Evolutionary conservation across 1,140 invertebrate genomes (phyloP).

Genomic region (Asbolus verrucosus): DNA sequence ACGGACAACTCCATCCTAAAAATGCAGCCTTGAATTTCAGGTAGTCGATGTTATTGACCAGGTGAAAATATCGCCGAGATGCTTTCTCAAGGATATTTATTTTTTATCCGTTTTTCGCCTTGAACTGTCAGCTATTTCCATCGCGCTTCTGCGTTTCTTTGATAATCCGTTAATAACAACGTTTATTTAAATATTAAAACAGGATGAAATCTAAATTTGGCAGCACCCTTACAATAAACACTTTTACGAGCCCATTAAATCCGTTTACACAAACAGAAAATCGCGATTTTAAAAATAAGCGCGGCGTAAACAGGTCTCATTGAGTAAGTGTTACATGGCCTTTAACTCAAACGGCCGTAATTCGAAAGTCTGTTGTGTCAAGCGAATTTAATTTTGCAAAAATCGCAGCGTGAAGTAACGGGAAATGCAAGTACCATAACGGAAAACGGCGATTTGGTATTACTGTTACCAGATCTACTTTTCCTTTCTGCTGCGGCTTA

Average conservation of each 20-base stretch:
- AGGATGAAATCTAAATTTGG: too few relatives aligned
- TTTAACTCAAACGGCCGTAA: background rate
- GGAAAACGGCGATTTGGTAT: background rate
- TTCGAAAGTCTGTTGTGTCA: background rate
- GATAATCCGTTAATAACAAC: background rate
- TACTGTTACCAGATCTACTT: slow-evolving; percentile 10
- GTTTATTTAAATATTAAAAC: too few relatives aligned
- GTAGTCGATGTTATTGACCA: slow-evolving; percentile 33
- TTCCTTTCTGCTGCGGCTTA: slow-evolving; percentile 2
- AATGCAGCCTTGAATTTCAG: slow-evolving; percentile 31
- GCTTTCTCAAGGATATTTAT: slow-evolving; percentile 18
- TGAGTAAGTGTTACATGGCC: slow-evolving; percentile 41
- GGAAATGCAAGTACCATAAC: slow-evolving; percentile 10
- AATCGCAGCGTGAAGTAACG: slow-evolving; percentile 11
- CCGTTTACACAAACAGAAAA: too few relatives aligned
- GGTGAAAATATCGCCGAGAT: slow-evolving; percentile 26
- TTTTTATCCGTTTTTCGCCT: slow-evolving; percentile 1
- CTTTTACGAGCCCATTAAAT: too few relatives aligned
- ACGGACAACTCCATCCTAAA: slow-evolving; percentile 23
- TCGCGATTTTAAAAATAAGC: background rate
- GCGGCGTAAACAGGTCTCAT: background rate
- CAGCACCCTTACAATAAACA: too few relatives aligned
- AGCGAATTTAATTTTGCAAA: slow-evolving; percentile 4
- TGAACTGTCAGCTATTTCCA: slow-evolving; percentile 12
- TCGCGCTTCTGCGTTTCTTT: background rate